Conservation (phyloP, 2,888 invertebrate genomes). For the Colletes collaris region DNA sequence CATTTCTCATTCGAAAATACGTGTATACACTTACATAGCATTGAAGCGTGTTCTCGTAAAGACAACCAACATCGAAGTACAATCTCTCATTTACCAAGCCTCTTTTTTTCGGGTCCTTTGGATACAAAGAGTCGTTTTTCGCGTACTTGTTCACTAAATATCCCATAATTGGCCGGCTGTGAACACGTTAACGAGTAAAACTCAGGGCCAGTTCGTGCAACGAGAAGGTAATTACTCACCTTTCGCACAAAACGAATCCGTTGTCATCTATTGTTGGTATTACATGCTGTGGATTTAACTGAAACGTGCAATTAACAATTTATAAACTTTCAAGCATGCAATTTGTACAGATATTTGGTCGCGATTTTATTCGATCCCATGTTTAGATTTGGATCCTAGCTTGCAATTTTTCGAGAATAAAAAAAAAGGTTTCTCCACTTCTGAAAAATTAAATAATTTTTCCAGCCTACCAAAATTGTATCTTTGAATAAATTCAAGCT, state of each 20-base stretch:
- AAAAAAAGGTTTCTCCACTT: too few relatives aligned
- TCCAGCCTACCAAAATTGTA: too few relatives aligned
- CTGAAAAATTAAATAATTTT: too few relatives aligned
- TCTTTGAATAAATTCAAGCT: too few relatives aligned
- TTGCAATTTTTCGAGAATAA: too few relatives aligned
- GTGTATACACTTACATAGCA: conserved; percentile 87
- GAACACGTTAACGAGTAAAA: conserved; percentile 30
- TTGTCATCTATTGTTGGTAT: conserved; percentile 93
- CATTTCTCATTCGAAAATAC: too few relatives aligned
- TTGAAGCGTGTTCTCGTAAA: conserved; percentile 88
- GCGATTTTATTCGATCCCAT: too few relatives aligned
- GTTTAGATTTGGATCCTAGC: too few relatives aligned
- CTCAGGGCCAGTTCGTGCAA: not conserved
- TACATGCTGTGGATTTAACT: conserved; percentile 93
- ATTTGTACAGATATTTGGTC: too few relatives aligned
- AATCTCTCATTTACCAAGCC: conserved; percentile 91
- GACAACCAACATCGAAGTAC: conserved; percentile 91
- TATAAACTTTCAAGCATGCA: too few relatives aligned
- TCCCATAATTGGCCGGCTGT: conserved; percentile 90
- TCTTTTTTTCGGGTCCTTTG: conserved; percentile 90
- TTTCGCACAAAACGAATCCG: conserved; percentile 92
- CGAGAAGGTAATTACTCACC: conserved; percentile 72
- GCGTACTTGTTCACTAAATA: conserved; percentile 93
- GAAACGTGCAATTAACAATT: conserved; percentile 42
- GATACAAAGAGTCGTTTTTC: conserved; percentile 89